A percentile compares a stretch with the other conserved stretches of the same genome.
phyloP scores from a whole-genome alignment of 1,140 invertebrate species.

The Calosoma granatense region DNA sequence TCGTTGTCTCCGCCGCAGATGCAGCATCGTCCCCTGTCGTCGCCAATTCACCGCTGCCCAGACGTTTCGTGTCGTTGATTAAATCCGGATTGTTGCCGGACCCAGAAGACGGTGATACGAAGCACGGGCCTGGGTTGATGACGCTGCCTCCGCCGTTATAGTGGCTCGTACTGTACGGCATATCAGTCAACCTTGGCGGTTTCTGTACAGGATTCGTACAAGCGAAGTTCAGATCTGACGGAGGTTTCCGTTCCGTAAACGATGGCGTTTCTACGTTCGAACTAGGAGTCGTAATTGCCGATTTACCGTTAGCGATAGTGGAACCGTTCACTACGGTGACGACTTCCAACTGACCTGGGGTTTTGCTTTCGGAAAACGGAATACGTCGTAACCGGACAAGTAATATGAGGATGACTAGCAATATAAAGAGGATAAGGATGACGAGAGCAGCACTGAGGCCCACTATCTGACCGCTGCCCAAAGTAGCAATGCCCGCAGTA shows the following conservation, averaged over 20 bases:
- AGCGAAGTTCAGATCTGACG: constrained; percentile 41
- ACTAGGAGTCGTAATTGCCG: constrained; percentile 31
- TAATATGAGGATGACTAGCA: constrained; percentile 61
- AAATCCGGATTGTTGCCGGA: constrained; percentile 71
- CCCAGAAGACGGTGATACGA: constrained; percentile 57
- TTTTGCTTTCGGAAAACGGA: constrained; percentile 63
- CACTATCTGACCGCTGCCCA: constrained; percentile 75
- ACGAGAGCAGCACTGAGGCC: constrained; percentile 74
- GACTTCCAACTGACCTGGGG: constrained; percentile 57
- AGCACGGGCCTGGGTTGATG: constrained; percentile 45
- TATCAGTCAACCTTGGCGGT: constrained; percentile 52
- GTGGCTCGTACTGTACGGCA: constrained; percentile 49
- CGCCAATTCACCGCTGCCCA: constrained; percentile 40
- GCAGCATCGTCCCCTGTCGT: constrained; percentile 6
- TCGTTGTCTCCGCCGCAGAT: not conserved
- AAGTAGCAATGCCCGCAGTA: constrained; percentile 62
- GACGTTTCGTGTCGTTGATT: constrained; percentile 62
- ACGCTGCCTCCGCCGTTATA: constrained; percentile 51
- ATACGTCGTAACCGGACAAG: constrained; percentile 57
- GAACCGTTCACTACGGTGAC: constrained; percentile 50
- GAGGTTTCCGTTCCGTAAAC: constrained; percentile 31
- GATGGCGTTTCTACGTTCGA: constrained; percentile 39
- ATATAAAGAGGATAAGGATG: constrained; percentile 63
- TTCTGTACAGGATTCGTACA: constrained; percentile 51
- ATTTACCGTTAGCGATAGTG: constrained; percentile 36